Conservation (phyloP, 2,113 vertebrate species). For the Formicarius rufipectus region DNA sequence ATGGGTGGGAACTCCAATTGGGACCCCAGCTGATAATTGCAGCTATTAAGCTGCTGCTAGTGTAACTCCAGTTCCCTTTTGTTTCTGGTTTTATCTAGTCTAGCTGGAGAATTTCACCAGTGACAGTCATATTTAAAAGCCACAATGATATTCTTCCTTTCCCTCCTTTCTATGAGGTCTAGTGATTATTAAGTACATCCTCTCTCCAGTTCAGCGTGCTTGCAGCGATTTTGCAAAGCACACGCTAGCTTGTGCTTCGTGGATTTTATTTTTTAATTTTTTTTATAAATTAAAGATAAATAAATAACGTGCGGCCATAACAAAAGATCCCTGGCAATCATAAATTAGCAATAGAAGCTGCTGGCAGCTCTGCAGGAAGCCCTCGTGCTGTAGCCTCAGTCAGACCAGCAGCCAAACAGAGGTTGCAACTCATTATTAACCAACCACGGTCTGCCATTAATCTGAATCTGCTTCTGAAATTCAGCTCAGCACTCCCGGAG, state of each 20-base stretch:
- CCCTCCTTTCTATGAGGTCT: slow-evolving; percentile 30
- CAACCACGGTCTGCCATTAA: neutral
- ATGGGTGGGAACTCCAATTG: slow-evolving; percentile 76
- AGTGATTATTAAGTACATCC: slow-evolving; percentile 79
- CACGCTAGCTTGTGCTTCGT: slow-evolving; percentile 31
- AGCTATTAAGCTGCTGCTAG: slow-evolving; percentile 77
- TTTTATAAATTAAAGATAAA: neutral
- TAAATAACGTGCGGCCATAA: neutral
- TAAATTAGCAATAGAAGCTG: neutral
- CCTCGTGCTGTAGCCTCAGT: neutral
- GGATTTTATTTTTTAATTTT: slow-evolving; percentile 27
- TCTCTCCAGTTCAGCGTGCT: slow-evolving; percentile 61
- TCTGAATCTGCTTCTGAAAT: neutral
- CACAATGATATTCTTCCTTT: slow-evolving; percentile 54
- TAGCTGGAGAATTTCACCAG: slow-evolving; percentile 77
- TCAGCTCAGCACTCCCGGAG: neutral
- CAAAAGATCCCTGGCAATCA: neutral
- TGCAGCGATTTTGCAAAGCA: slow-evolving; percentile 24
- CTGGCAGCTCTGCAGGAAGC: neutral
- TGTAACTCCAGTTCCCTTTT: slow-evolving; percentile 77
- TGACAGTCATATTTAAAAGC: slow-evolving; percentile 76
- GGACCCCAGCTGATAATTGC: slow-evolving; percentile 76
- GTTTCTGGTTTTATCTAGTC: slow-evolving; percentile 82
- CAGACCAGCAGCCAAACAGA: neutral
- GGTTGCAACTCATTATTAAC: neutral